Base-by-base conservation (phyloP, 2,113 vertebrate genomes). In the Amazona guildingii region DNA sequence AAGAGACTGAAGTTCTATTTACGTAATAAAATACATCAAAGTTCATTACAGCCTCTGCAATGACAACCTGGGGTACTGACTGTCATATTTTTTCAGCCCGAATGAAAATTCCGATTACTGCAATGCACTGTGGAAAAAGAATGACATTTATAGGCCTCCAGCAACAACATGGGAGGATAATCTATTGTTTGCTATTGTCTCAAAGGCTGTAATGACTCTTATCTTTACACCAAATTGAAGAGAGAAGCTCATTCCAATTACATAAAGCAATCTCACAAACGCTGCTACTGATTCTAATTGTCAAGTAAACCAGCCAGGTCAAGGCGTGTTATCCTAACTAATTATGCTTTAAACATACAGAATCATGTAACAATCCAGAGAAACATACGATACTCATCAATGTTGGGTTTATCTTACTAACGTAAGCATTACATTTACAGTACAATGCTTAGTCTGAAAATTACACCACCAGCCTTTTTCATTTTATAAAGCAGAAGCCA, bases 101-200 rank as follows among this genome's bases (percentile, higher is more conserved):
- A 97, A 98, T 97, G 97, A 97, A 97, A 98, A 97, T 95, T 94
- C 82, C 96, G 96, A 97, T 98, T 97, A 95, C 81, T 96, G 96
- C 70, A 83, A 94, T 96, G 70, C 74, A 54, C 94, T 74, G 76
- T 77, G 77, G 67, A 96, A 97, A 95, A 66, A 82, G 35, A 93
- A 95, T 91, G 95, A 96, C 89, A 97, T 80, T 88, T 92, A 81
- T 14, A 91, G 55, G 75, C 92, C 74, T 90, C 81, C 68, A 85
- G 97, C 96, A 98, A 93, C 61, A 97, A 97, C 92, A 97, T 11
- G 66, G 96, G 97, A 97, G 82, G 83, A 93, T 95, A 97, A 97
- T 86, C 88, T 96, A 91, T 95, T 96, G 86, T 92, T 86, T 93
- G 90, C 88, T 80, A 29, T 75, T 94, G 74, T 97, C 93, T 95